phyloP scores from a whole-genome alignment of 2,888 invertebrate species.

The Andrena trimmerana region DNA sequence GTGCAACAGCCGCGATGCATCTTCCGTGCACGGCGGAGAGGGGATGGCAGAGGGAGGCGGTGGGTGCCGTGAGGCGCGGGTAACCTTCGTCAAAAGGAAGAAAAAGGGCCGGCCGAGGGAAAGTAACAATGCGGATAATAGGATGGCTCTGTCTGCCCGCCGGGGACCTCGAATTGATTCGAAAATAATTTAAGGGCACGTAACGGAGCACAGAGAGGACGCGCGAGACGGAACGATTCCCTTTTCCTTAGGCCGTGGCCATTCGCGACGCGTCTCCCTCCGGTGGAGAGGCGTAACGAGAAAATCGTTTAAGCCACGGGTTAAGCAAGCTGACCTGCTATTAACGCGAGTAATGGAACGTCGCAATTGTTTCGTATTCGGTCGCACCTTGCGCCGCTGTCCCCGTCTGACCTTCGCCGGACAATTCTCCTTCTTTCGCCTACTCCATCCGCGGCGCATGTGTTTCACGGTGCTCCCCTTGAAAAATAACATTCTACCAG shows the following conservation, averaged over 20 bases:
- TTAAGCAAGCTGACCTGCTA: slow-evolving; percentile 59
- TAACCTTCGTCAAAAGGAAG: slow-evolving; percentile 22
- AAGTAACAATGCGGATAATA: slow-evolving; percentile 69
- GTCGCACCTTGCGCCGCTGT: slow-evolving; percentile 35
- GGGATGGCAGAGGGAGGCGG: neutral
- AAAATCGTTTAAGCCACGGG: slow-evolving; percentile 63
- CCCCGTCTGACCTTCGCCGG: neutral
- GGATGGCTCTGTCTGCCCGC: slow-evolving; percentile 51
- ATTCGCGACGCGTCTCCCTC: slow-evolving; percentile 18
- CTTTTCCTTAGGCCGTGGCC: slow-evolving; percentile 14
- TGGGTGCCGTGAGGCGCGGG: slow-evolving; percentile 13
- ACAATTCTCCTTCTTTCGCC: slow-evolving; percentile 13
- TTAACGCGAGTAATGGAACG: slow-evolving; percentile 62
- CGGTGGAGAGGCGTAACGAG: slow-evolving; percentile 45
- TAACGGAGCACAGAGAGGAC: slow-evolving; percentile 8
- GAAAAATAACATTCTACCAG: neutral
- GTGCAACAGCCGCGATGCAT: slow-evolving; percentile 21
- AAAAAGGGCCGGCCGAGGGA: slow-evolving; percentile 14
- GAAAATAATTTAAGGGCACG: slow-evolving; percentile 69
- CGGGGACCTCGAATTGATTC: slow-evolving; percentile 62
- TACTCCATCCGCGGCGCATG: neutral
- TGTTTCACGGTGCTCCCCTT: neutral
- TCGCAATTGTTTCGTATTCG: slow-evolving; percentile 66
- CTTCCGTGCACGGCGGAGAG: slow-evolving; percentile 1
- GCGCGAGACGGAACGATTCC: slow-evolving; percentile 26